These are phyloP conservation scores for Drosophila athabasca DNA, from an alignment of 1,140 invertebrate species.

Conservation along the genomic window DNA sequence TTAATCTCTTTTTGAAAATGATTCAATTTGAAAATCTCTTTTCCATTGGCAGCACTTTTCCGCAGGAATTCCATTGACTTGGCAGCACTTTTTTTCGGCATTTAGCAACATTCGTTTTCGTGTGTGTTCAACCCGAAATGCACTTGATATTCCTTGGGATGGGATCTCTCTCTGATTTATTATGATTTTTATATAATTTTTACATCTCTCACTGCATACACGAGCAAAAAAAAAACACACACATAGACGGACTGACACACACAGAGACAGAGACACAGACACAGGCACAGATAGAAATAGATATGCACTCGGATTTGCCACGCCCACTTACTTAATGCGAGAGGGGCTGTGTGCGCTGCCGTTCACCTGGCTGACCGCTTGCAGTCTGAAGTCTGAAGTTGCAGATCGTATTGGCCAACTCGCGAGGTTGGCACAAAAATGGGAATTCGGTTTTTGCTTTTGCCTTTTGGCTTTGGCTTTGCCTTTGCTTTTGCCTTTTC, in stretches of 20 bases:
- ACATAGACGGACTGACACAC: conserved; percentile 8
- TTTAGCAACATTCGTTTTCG: conserved; percentile 8
- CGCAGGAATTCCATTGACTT: background rate
- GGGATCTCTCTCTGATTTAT: background rate
- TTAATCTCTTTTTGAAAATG: conserved; percentile 26
- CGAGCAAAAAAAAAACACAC: conserved; percentile 13
- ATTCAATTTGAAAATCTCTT: background rate
- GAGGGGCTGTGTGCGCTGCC: conserved; percentile 67
- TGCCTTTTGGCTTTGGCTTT: conserved; percentile 35
- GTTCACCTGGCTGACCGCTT: conserved; percentile 82
- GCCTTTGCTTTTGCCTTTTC: conserved; percentile 30
- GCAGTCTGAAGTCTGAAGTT: conserved; percentile 83
- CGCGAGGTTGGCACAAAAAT: conserved; percentile 68
- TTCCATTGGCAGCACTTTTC: background rate
- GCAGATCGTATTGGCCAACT: conserved; percentile 81
- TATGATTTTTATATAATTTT: conserved; percentile 62
- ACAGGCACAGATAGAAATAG: conserved; percentile 14
- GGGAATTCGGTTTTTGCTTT: conserved; percentile 51
- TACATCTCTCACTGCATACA: conserved; percentile 29
- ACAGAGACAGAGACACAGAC: conserved; percentile 9
- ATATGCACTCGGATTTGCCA: conserved; percentile 55
- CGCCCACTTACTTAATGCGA: conserved; percentile 71
- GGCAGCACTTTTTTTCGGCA: background rate
- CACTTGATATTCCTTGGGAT: conserved; percentile 3
- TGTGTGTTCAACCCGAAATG: background rate